Evolutionary conservation across 2,888 invertebrate genomes (phyloP), one percentile per base, ranked within the genome.

Genomic region (Mythimna vitellina): DNA sequence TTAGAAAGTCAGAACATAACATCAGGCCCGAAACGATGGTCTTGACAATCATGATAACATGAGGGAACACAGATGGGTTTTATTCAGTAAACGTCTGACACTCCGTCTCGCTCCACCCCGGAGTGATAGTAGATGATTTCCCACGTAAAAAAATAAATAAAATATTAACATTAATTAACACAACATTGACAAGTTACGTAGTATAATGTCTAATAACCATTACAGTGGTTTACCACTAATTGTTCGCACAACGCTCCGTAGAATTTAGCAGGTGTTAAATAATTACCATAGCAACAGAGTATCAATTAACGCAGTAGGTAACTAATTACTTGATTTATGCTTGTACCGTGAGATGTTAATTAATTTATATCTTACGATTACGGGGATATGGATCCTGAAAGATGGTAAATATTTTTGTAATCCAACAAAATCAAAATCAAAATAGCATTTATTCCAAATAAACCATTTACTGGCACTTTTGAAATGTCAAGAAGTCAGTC

Each of bases 251-350:
- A 60, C n/a, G 51, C 70, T 25, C 35, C 61, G 29, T 14, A 29
- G 51, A 42, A 56, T 78, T 56, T 72, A 78, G 32, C 78, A 76
- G 78, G 64, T 78, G 76, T 78, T 76, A 76, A 71, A 65, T 76
- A 71, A 76, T 78, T 57, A 78, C 32, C 22, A 42, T 42, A 25
- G 61, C 64, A 35, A 46, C 63, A 42, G 58, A 54, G 57, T 78
- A 78, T 70, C 78, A 78, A 61, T 78, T 76, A 78, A 42, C 64
- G 56, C 35, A 20, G 51, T 61, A 29, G 10, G 32, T 78, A 61
- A 61, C 72, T 78, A 76, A 72, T 76, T 72, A 76, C 64, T 60
- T 78, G 65, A 78, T 76, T 78, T 65, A 76, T 53, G 49, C 9
- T 29, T 61, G 56, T 61, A 66, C 20, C 53, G 32, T n/a, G 56